Conservation (phyloP, 2,113 vertebrate genomes). For the Nyctereutes procyonoides region DNA sequence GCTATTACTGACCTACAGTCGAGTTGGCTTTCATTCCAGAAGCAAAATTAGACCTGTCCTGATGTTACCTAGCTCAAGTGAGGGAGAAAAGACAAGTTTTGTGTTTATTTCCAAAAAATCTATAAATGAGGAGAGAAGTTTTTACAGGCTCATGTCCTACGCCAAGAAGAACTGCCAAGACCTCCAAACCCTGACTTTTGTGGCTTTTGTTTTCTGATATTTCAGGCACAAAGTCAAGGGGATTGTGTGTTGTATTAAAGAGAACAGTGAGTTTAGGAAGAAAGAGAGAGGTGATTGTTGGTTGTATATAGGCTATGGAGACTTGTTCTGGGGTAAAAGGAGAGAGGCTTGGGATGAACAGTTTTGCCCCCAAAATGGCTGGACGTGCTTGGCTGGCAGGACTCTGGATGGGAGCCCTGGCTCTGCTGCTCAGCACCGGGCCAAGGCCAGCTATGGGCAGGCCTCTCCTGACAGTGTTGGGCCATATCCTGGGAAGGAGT, state of each 20-base stretch:
- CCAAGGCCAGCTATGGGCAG: neutral
- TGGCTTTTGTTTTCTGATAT: constrained; percentile 27
- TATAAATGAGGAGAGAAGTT: neutral
- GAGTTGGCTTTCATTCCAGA: neutral
- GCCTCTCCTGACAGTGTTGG: neutral
- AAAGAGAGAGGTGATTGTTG: neutral
- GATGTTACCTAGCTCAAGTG: neutral
- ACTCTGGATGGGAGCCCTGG: neutral
- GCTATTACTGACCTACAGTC: neutral
- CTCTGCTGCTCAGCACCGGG: neutral
- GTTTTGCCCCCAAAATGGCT: neutral
- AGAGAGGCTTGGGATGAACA: neutral
- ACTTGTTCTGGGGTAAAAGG: neutral
- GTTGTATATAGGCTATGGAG: neutral
- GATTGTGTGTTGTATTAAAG: neutral
- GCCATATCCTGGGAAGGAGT: neutral
- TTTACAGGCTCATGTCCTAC: neutral
- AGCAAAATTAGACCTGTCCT: constrained; percentile 38
- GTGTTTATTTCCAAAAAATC: neutral
- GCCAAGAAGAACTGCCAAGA: neutral
- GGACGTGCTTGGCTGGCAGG: neutral
- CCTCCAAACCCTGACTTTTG: neutral
- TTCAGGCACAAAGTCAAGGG: constrained; percentile 27
- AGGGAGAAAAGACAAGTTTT: constrained; percentile 25
- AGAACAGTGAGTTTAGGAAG: neutral